Percentiles rank a stretch among this genome's conserved stretches.
phyloP scores from a whole-genome alignment of 2,797 vertebrate genomes.

The Champsocephalus gunnari region DNA sequence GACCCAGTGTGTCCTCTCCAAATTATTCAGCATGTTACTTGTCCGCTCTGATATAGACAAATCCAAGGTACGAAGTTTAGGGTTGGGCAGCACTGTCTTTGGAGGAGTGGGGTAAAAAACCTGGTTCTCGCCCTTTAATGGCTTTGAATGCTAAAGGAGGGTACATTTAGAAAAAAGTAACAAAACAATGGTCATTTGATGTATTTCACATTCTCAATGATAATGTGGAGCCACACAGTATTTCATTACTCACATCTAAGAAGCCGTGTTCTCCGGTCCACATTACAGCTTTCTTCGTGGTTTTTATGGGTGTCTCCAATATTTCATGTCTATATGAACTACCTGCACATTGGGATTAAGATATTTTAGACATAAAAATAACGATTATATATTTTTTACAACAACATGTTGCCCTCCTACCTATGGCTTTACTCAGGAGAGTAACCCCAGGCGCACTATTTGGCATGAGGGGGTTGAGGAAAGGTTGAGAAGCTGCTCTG shows the following conservation, averaged over 20 bases:
- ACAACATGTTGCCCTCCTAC: constrained; percentile 55
- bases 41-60: constrained; percentile 73
- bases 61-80: constrained; percentile 71
- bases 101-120: constrained; percentile 80
- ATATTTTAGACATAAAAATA: not conserved
- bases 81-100: constrained; percentile 76
- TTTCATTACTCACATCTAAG: constrained; percentile 78
- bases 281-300: constrained; percentile 70
- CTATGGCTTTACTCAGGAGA: constrained; percentile 84
- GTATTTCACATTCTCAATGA: not conserved
- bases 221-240: not conserved
- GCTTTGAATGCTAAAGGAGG: constrained; percentile 77
- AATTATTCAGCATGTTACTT: constrained; percentile 81
- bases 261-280: constrained; percentile 81
- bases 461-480: constrained; percentile 73
- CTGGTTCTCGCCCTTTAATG: constrained; percentile 66
- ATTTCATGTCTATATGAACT: constrained; percentile 84
- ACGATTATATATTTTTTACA: not conserved
- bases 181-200: not conserved
- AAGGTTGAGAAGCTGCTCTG: constrained; percentile 59
- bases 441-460: constrained; percentile 66
- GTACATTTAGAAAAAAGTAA: not conserved
- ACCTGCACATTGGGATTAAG: constrained; percentile 72
- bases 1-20: constrained; percentile 82
- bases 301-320: constrained; percentile 69